Evolutionary conservation across 1,140 invertebrate genomes (phyloP), one percentile per base, ranked within the genome.

Genomic region (Campodea augens): DNA sequence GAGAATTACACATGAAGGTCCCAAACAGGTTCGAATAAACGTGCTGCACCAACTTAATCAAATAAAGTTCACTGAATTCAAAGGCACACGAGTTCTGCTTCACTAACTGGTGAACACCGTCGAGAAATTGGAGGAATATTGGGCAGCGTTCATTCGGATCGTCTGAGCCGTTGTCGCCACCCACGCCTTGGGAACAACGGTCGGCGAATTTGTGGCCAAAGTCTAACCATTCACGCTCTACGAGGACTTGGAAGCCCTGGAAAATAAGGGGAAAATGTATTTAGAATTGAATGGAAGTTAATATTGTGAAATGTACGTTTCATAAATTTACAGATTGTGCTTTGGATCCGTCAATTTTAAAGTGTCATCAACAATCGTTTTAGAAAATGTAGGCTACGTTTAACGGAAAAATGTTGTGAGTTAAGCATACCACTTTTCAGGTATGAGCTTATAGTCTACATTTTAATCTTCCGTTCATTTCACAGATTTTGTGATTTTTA

Each of bases 121-220:
- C 93, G 3, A 98, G 68, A 88, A 91, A 98, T 62, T 98, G 93
- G 36, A 98, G 66, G 67, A 98, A 98, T 47, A 98, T 86, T 13
- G 95, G 95, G 60, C 87, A 91, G 44, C 81, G 68, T 64, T 98
- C 91, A 63, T 91, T 93, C 1, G 72, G 65, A 57, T 96, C 89
- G 48, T 89, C 85, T 24, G 53, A 46, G n/a, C n/a, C n/a, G n/a
- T n/a, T n/a, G n/a, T n/a, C n/a, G 2, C 70, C 72, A 19, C 77
- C 75, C 15, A 81, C 73, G 13, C 78, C 77, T 55, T 87, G 81
- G 4, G 90, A 90, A 62, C 88, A 92, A 23, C 92, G 75, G 61
- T 96, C 89, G 5, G 81, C 86, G 66, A 96, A 96, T 66, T 96
- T 96, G 64, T 97, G 92, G 0, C 92, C 92, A 67, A 91, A 97